These are phyloP conservation scores for Rhegmatorhina hoffmannsi DNA, from an alignment of 2,113 vertebrate species.

Conservation along the genomic window DNA sequence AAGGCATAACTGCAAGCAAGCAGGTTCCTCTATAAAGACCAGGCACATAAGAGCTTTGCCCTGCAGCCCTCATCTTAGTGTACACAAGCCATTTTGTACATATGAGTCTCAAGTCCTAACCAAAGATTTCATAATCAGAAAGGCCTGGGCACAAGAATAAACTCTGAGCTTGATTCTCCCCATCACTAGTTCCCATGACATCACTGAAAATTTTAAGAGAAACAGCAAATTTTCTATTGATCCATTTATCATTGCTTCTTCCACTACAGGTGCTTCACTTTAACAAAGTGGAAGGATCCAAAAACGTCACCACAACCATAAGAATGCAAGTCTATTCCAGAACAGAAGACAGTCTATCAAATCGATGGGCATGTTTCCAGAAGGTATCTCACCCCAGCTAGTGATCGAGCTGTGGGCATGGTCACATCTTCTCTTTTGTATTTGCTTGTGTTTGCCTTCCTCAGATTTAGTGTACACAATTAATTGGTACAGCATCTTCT, in stretches of 20 bases:
- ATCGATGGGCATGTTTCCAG: not conserved
- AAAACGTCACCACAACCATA: constrained; percentile 28
- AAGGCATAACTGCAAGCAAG: not conserved
- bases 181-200: not conserved
- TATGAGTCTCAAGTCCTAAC: not conserved
- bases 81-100: not conserved
- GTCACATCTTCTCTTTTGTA: not conserved
- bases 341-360: not conserved
- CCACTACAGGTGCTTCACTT: constrained; percentile 47
- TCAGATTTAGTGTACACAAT: not conserved
- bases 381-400: constrained; percentile 31
- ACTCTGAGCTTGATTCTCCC: not conserved
- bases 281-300: constrained; percentile 16
- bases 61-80: not conserved
- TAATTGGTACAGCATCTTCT: not conserved
- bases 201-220: not conserved
- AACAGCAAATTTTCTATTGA: not conserved
- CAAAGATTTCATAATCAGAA: not conserved
- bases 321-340: constrained; percentile 42
- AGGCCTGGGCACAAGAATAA: not conserved
- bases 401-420: not conserved
- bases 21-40: not conserved
- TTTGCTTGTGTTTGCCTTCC: not conserved
- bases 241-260: not conserved
- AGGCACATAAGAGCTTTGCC: not conserved